Evolutionary conservation across 2,888 invertebrate species (phyloP), one percentile per base, ranked within the genome.

Genomic region (Lepidochrysops patricia): DNA sequence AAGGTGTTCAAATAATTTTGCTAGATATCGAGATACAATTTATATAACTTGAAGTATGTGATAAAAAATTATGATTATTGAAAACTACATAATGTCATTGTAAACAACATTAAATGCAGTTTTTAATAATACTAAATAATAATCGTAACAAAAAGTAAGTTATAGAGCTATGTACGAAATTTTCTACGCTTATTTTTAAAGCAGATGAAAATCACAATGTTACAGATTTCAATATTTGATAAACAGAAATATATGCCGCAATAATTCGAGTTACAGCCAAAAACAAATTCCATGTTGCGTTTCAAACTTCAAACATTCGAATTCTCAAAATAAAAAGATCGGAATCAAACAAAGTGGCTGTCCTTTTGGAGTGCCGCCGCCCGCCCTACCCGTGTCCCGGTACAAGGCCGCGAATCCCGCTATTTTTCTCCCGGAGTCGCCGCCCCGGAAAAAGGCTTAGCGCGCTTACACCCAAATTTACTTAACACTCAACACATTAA

Each of bases 381-480:
- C 34, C 4, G 34, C 19, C 23, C 23, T 43, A 43, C 3, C 37
- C 37, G 37, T 15, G 37, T 43, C 19, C 43, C 15, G 34, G 9
- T n/a, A 34, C 43, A 43, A 23, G 43, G 9, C 43, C 43, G 43
- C 19, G 43, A 89, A 88, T 82, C 84, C 80, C 79, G 78, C 84
- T 83, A 89, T 86, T 86, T 76, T 72, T 75, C 71, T 71, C 71
- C 76, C 75, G 69, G 66, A 63, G 63, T 62, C 68, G 67, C 66
- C 75, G 73, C 75, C 73, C 72, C 75, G 72, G 73, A 74, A 82
- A 85, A 89, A 84, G 85, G 84, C 80, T 88, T 82, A 83, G 75
- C 77, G 74, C 81, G 87, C 89, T 89, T 88, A 89, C 88, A 87
- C 77, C 74, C 82, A 88, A 89, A 90, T 90, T 89, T 89, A 90